These are phyloP conservation scores for Odontothrips loti DNA, from an alignment of 2,888 invertebrate genomes.

Conservation along the genomic window DNA sequence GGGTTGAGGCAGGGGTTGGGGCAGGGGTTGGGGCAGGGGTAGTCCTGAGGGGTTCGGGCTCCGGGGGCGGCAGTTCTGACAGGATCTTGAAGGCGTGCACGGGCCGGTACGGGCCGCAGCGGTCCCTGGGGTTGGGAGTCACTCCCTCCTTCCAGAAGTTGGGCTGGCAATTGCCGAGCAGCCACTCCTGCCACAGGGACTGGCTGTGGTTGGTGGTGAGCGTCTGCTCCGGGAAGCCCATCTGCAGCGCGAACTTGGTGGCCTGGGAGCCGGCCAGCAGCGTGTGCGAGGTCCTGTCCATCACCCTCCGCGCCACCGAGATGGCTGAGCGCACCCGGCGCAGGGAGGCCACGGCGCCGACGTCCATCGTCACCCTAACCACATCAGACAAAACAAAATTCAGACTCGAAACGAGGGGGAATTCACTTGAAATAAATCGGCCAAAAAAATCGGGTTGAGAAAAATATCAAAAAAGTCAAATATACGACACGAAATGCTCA, in stretches of 20 bases:
- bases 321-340: slow-evolving; percentile 80
- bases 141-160: slow-evolving; percentile 94
- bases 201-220: slow-evolving; percentile 68
- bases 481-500: too few relatives aligned
- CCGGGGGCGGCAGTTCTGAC: not conserved
- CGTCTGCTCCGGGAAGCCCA: slow-evolving; percentile 80
- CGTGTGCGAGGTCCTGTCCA: slow-evolving; percentile 86
- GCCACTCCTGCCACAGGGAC: slow-evolving; percentile 73
- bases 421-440: too few relatives aligned
- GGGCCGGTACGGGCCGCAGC: slow-evolving; percentile 80
- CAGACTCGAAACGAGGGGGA: too few relatives aligned
- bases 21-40: too few relatives aligned
- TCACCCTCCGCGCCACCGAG: slow-evolving; percentile 83
- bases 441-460: too few relatives aligned
- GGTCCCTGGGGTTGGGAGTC: slow-evolving; percentile 66
- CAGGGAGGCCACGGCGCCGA: slow-evolving; percentile 84
- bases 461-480: too few relatives aligned
- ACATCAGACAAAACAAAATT: slow-evolving; percentile 18
- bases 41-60: not conserved
- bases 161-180: slow-evolving; percentile 78
- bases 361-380: slow-evolving; percentile 64
- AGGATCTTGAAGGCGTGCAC: slow-evolving; percentile 28
- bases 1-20: too few relatives aligned
- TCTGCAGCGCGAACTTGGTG: slow-evolving; percentile 78
- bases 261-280: slow-evolving; percentile 86